phyloP scores from a whole-genome alignment of 1,140 invertebrate species.

The Leptinotarsa undecemlineata region DNA sequence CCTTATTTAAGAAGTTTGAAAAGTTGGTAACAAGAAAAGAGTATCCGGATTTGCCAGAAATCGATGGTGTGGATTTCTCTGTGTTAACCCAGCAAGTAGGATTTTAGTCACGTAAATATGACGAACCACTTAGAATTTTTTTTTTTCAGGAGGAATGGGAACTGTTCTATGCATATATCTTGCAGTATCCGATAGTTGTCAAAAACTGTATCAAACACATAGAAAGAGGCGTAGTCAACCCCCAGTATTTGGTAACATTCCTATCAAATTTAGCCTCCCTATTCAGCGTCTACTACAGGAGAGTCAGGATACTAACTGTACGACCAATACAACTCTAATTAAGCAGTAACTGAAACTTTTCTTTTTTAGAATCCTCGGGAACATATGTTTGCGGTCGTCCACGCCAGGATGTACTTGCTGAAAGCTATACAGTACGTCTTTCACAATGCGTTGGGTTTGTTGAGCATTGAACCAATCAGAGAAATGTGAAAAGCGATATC shows the following conservation, averaged over 20 bases:
- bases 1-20: constrained; percentile 65
- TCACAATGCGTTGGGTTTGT: constrained; percentile 62
- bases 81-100: constrained; percentile 66
- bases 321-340: constrained; percentile 41
- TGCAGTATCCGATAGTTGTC: constrained; percentile 64
- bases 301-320: constrained; percentile 68
- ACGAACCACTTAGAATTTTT: background rate
- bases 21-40: constrained; percentile 56
- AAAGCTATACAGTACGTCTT: constrained; percentile 65
- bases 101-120: constrained; percentile 25
- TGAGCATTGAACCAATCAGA: constrained; percentile 66
- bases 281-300: constrained; percentile 74
- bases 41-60: constrained; percentile 61
- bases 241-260: constrained; percentile 68
- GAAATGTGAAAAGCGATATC: constrained; percentile 60
- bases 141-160: constrained; percentile 69
- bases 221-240: constrained; percentile 56
- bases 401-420: constrained; percentile 69
- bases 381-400: constrained; percentile 66
- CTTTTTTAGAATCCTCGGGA: constrained; percentile 63
- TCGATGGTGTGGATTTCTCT: constrained; percentile 63
- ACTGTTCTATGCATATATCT: constrained; percentile 67
- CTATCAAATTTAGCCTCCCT: constrained; percentile 64
- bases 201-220: constrained; percentile 58
- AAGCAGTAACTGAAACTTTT: constrained; percentile 35